These are phyloP conservation scores for Sebastes kiyomatsui DNA, from an alignment of 2,797 vertebrate genomes.

Conservation along the genomic window DNA sequence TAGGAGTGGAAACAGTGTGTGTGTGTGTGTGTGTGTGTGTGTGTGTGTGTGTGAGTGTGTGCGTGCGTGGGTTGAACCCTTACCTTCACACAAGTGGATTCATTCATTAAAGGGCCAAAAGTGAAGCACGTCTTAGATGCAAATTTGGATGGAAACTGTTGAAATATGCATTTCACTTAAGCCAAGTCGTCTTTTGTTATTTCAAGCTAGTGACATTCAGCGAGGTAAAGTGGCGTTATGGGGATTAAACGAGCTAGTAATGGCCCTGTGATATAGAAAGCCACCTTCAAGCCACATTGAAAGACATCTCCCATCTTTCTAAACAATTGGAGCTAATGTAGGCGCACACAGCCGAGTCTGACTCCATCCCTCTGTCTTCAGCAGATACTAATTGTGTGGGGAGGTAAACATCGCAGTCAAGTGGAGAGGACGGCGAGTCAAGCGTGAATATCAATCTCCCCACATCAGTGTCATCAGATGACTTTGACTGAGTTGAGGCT, in stretches of 20 bases:
- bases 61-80: conserved; percentile 7
- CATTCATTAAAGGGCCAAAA: conserved; percentile 9
- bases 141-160: conserved; percentile 55
- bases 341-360: conserved; percentile 34
- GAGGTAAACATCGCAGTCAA: conserved; percentile 85
- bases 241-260: conserved; percentile 75
- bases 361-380: conserved; percentile 70
- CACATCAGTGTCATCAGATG: conserved; percentile 85
- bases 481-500: conserved; percentile 80
- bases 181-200: conserved; percentile 59
- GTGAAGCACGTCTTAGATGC: conserved; percentile 48
- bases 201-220: conserved; percentile 42
- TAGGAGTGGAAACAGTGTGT: not conserved
- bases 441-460: conserved; percentile 88
- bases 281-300: conserved; percentile 74
- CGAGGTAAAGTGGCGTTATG: conserved; percentile 59
- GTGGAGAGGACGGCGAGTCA: conserved; percentile 82
- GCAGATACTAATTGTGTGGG: conserved; percentile 83
- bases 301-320: conserved; percentile 78
- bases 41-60: not conserved
- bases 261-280: conserved; percentile 59
- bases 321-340: conserved; percentile 73
- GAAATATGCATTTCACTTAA: conserved; percentile 71
- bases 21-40: conserved; percentile 6
- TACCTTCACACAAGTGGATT: conserved; percentile 4